Conservation (phyloP, 2,888 invertebrate genomes). For the Eudasyphora cyanicolor region DNA sequence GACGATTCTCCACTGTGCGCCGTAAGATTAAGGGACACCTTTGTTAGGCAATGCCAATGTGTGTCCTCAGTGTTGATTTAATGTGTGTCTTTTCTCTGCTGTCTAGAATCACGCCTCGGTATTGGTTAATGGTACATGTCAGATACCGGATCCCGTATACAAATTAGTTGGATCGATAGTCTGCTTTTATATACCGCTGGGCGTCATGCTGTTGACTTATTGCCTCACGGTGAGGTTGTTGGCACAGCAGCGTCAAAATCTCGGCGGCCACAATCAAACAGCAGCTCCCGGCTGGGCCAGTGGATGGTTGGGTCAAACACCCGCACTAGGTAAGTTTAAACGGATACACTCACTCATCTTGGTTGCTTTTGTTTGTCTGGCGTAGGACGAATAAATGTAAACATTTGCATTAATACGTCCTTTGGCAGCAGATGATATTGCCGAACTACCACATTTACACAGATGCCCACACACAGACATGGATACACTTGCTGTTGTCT, state of each 20-base stretch:
- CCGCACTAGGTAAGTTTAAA: constrained; percentile 80
- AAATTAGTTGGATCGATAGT: constrained; percentile 96
- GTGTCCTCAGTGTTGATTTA: background rate
- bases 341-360: background rate
- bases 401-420: background rate
- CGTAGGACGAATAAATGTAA: constrained; percentile 12
- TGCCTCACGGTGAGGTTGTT: constrained; percentile 93
- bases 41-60: background rate
- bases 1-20: background rate
- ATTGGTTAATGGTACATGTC: constrained; percentile 90
- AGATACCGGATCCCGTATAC: constrained; percentile 93
- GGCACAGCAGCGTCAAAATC: constrained; percentile 89
- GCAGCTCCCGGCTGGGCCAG: constrained; percentile 85
- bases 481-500: background rate
- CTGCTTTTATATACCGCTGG: constrained; percentile 96
- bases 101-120: constrained; percentile 89
- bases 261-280: constrained; percentile 80
- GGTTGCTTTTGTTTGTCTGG: background rate
- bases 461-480: background rate
- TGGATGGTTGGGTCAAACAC: constrained; percentile 86
- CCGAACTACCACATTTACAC: background rate
- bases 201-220: constrained; percentile 97
- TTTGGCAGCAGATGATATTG: background rate
- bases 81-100: constrained; percentile 28
- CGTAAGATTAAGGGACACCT: background rate